A percentile compares a stretch with the other conserved stretches of the same genome.
Conservation (phyloP, 1,140 invertebrate genomes). For the Alviniconcha marisindica region DNA sequence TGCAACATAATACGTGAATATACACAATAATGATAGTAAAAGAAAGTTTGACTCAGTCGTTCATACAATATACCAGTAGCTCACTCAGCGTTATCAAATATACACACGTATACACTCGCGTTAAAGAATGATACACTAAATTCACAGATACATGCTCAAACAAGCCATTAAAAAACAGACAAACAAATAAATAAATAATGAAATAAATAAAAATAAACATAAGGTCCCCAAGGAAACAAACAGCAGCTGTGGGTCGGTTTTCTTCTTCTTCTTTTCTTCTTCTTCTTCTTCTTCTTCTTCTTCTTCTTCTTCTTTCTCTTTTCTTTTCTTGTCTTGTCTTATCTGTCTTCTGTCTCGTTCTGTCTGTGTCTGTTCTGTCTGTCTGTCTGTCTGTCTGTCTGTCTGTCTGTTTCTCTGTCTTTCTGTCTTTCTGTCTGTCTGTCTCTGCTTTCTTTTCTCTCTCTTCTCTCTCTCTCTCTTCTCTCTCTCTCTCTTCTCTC, state of each 20-base stretch:
- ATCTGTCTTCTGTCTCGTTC: neutral
- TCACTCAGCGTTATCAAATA: too few relatives aligned
- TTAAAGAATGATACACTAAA: too few relatives aligned
- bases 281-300: slow-evolving; percentile 14
- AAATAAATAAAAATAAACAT: too few relatives aligned
- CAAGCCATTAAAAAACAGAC: too few relatives aligned
- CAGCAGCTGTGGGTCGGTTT: neutral
- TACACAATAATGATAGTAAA: neutral
- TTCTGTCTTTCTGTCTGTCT: neutral
- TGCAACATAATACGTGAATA: too few relatives aligned
- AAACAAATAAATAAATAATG: too few relatives aligned
- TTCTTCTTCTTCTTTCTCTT: neutral
- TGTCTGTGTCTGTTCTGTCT: neutral
- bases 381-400: neutral
- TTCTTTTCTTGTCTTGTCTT: neutral
- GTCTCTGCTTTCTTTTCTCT: neutral
- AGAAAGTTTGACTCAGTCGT: neutral
- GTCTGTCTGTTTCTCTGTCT: neutral
- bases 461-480: neutral
- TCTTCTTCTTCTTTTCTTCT: slow-evolving; percentile 16
- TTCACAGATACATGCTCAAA: too few relatives aligned
- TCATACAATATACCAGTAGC: neutral
- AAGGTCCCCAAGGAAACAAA: neutral
- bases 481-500: neutral
- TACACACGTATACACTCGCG: too few relatives aligned